A percentile compares a stretch with the other conserved stretches of the same genome.
These are phyloP conservation scores for Cinclus mexicanus DNA, from an alignment of 2,113 vertebrate species.

Conservation along the genomic window DNA sequence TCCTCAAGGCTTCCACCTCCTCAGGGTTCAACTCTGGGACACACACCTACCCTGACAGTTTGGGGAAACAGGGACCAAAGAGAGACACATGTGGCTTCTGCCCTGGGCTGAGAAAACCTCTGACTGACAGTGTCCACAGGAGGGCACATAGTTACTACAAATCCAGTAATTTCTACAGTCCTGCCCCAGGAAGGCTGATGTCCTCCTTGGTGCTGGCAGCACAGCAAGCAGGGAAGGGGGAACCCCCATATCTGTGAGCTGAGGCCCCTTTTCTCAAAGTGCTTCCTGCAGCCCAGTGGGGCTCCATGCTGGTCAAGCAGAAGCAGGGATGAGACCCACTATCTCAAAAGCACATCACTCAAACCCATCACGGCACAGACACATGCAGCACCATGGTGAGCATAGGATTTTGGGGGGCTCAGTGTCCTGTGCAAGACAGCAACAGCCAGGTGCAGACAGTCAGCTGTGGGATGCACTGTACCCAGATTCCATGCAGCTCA, in stretches of 20 bases:
- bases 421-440: background rate
- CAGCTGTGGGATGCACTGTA: background rate
- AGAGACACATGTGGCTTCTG: background rate
- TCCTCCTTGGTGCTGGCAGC: background rate
- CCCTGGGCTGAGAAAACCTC: background rate
- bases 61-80: background rate
- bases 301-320: background rate
- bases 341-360: background rate
- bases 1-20: background rate
- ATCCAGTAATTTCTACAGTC: background rate
- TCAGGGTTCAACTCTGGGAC: background rate
- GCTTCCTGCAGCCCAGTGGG: background rate
- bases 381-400: background rate
- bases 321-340: background rate
- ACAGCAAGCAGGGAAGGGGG: background rate
- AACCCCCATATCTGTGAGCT: background rate
- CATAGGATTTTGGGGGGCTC: background rate
- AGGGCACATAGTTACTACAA: background rate
- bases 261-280: background rate
- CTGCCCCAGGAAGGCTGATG: background rate
- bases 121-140: background rate
- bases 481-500: background rate
- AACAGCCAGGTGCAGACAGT: background rate
- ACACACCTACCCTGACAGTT: rapidly evolving
- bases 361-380: background rate